A percentile compares a stretch with the other conserved stretches of the same genome.
Conservation (phyloP, 2,888 invertebrate genomes). For the Crioceris asparagi region DNA sequence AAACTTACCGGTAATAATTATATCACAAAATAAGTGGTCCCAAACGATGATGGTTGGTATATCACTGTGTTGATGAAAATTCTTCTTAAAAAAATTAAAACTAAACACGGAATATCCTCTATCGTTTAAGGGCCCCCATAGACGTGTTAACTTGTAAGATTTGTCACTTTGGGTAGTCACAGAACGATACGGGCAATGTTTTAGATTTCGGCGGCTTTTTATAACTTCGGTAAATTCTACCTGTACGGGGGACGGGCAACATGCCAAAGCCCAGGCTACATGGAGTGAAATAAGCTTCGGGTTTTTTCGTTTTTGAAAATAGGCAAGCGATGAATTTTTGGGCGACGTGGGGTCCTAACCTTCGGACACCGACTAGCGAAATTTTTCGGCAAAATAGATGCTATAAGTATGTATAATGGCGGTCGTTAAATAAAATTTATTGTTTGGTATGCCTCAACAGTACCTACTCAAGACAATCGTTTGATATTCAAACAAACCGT, state of each 20-base stretch:
- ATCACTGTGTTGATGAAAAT: slow-evolving; percentile 12
- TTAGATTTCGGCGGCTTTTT: slow-evolving; percentile 43
- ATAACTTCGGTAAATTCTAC: slow-evolving; percentile 48
- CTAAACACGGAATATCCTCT: no score
- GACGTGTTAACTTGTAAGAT: slow-evolving; percentile 17
- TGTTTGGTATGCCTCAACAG: no score
- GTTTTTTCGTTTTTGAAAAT: slow-evolving; percentile 2
- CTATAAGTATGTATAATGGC: no score
- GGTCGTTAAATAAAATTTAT: no score
- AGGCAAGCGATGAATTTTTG: no score
- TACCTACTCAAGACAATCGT: no score
- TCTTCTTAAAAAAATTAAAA: slow-evolving; percentile 21
- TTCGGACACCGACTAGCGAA: no score
- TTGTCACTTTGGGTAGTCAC: slow-evolving; percentile 25
- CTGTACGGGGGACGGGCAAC: slow-evolving; percentile 39
- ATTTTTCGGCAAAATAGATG: no score
- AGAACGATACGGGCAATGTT: slow-evolving; percentile 47
- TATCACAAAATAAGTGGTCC: slow-evolving; percentile 37
- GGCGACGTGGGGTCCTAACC: no score
- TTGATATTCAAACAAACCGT: no score
- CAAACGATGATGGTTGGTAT: no score
- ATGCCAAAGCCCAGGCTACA: slow-evolving; percentile 29
- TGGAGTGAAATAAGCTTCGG: slow-evolving; percentile 1
- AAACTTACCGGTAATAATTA: slow-evolving; percentile 35
- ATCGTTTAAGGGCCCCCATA: slow-evolving; percentile 34